These are phyloP conservation scores for Hypolimnas misippus DNA, from an alignment of 2,888 invertebrate genomes.

Conservation along the genomic window DNA sequence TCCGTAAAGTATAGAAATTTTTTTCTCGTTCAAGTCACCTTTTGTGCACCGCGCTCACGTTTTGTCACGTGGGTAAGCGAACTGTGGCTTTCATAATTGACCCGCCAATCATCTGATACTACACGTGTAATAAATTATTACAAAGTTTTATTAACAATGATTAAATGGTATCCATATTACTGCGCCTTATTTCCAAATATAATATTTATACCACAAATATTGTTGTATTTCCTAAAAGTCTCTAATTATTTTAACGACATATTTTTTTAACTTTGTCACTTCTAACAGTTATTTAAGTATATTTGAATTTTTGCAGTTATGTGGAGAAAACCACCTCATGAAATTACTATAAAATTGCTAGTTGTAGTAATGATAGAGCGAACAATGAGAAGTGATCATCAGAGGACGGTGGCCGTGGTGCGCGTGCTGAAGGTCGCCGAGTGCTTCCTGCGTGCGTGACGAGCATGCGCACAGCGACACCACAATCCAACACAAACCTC, in stretches of 20 bases:
- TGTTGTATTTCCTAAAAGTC: too few species aligned
- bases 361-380: conserved; percentile 41
- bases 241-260: too few species aligned
- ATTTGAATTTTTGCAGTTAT: background rate
- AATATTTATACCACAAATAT: background rate
- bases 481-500: conserved; percentile 38
- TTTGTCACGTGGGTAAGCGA: conserved; percentile 67
- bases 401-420: conserved; percentile 71
- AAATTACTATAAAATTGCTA: conserved; percentile 29
- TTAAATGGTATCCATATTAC: background rate
- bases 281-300: background rate
- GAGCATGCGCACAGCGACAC: conserved; percentile 57
- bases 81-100: conserved; percentile 67
- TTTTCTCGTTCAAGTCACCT: conserved; percentile 55
- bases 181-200: background rate
- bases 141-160: conserved; percentile 2
- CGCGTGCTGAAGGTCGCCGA: conserved; percentile 72
- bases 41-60: conserved; percentile 68
- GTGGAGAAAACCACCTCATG: conserved; percentile 19
- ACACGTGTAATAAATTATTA: conserved; percentile 55
- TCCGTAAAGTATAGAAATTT: conserved; percentile 72
- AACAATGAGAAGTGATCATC: conserved; percentile 65
- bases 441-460: conserved; percentile 82
- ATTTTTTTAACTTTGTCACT: too few species aligned
- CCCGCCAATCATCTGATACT: conserved; percentile 61